phyloP scores from a whole-genome alignment of 2,113 vertebrate species.

The Fregata magnificens region DNA sequence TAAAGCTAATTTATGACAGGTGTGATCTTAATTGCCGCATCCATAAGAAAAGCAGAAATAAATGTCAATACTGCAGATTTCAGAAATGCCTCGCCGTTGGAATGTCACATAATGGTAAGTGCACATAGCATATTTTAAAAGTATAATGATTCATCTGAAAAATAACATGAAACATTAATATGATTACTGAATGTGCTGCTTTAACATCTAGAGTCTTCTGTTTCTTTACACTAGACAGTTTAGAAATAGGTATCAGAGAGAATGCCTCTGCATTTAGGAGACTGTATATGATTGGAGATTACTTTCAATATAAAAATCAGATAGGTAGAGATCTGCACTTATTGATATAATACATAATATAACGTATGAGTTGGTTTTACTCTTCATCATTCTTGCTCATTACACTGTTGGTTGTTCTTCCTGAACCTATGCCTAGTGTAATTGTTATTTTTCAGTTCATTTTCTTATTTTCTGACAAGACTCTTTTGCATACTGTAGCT shows the following conservation, averaged over 20 bases:
- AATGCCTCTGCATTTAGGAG: not conserved
- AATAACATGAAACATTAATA: not conserved
- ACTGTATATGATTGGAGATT: not conserved
- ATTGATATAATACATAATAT: not conserved
- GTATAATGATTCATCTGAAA: not conserved
- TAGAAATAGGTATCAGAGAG: rapidly evolving
- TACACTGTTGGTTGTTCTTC: not conserved
- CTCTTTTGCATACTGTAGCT: not conserved
- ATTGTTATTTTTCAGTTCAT: not conserved
- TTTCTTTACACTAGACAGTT: not conserved
- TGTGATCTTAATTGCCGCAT: conserved; percentile 96
- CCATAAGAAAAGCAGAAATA: conserved; percentile 98
- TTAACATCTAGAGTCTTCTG: not conserved
- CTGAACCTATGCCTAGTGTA: not conserved
- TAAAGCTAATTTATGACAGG: conserved; percentile 95
- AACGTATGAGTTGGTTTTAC: not conserved
- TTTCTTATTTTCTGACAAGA: not conserved
- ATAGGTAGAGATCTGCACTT: not conserved
- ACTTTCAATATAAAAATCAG: not conserved
- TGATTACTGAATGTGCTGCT: not conserved
- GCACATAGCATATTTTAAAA: not conserved
- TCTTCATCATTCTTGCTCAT: not conserved
- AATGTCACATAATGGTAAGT: conserved; percentile 99
- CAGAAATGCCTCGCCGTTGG: conserved; percentile 97
- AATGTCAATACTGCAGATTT: conserved; percentile 99